Conservation (phyloP, 2,888 invertebrate genomes). For the Tipula unca region DNA sequence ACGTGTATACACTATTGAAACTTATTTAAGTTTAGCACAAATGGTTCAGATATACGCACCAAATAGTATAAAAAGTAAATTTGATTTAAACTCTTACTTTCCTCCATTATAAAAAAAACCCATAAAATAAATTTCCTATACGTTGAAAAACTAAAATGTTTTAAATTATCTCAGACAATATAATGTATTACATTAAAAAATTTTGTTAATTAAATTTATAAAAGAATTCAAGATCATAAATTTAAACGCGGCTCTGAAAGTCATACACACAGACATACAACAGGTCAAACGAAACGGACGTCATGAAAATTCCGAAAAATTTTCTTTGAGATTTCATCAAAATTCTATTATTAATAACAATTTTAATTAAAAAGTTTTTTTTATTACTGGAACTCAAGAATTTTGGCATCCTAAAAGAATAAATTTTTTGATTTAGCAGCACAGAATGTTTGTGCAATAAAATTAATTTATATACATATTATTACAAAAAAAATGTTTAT, state of each 20-base stretch:
- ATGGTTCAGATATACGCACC: no score
- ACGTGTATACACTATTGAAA: no score
- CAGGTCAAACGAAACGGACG: neutral
- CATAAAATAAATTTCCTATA: no score
- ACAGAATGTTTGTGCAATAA: neutral
- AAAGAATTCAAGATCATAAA: neutral
- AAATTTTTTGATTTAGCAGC: neutral
- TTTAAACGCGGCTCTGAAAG: neutral
- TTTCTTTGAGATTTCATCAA: neutral
- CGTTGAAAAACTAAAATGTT: neutral
- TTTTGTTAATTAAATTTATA: neutral
- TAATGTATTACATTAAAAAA: neutral
- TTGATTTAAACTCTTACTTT: no score
- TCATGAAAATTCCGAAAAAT: neutral
- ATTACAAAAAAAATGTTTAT: neutral
- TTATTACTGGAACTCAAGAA: neutral
- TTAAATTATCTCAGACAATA: neutral
- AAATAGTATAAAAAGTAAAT: neutral
- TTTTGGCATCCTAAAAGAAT: neutral
- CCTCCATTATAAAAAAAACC: no score
- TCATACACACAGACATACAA: no score
- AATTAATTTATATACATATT: neutral
- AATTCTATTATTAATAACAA: neutral
- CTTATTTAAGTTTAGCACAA: no score
- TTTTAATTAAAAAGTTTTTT: neutral